phyloP scores from a whole-genome alignment of 2,888 invertebrate species.

The Carpatolechia fugitivella region DNA sequence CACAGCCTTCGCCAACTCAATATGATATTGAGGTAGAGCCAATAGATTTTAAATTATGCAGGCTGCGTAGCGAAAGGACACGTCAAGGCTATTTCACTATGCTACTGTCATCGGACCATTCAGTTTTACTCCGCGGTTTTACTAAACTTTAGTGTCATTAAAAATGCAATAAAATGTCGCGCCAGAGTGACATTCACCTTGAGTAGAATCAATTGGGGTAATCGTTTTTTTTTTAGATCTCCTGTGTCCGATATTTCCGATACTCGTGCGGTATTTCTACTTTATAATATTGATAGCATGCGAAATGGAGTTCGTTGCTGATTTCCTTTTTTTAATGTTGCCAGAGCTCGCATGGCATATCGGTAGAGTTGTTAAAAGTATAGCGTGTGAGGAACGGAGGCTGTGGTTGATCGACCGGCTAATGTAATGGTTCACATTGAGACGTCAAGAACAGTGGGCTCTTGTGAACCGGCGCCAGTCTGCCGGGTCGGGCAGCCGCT shows the following conservation, averaged over 20 bases:
- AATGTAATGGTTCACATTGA: constrained; percentile 50
- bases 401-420: constrained; percentile 39
- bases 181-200: neutral
- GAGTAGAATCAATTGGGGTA: constrained; percentile 27
- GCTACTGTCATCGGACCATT: too few relatives aligned
- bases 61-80: constrained; percentile 8
- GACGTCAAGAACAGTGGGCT: constrained; percentile 56
- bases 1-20: too few relatives aligned
- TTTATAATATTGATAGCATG: too few relatives aligned
- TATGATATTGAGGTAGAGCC: neutral
- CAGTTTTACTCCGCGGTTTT: neutral
- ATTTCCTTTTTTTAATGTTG: constrained; percentile 18
- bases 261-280: too few relatives aligned
- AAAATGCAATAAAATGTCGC: neutral
- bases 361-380: constrained; percentile 11
- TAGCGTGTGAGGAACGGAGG: constrained; percentile 26
- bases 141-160: neutral
- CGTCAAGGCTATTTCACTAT: constrained; percentile 5
- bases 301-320: too few relatives aligned
- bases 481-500: constrained; percentile 35
- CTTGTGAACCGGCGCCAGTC: constrained; percentile 59
- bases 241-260: neutral
- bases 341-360: constrained; percentile 14
- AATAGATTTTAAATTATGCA: constrained; percentile 1
- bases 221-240: constrained; percentile 28